Evolutionary conservation across 2,113 vertebrate species (phyloP), one percentile per base, ranked within the genome.

Genomic region (Pagrus major): DNA sequence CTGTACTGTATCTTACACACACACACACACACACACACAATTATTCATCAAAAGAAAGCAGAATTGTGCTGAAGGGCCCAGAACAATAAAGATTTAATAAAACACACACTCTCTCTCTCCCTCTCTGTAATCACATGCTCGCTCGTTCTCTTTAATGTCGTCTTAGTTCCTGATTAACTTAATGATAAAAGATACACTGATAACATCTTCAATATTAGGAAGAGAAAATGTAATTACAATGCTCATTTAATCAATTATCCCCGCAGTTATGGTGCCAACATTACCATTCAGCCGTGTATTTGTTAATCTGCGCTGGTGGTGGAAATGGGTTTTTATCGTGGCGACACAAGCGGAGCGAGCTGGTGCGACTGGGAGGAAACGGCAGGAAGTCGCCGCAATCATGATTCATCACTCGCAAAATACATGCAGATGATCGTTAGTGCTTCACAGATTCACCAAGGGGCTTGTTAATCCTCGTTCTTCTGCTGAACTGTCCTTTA

Each of bases 231-330:
- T 90, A 86, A 86, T 88, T 86, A 88, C 81, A 72, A 82, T 66
- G 66, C 84, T 87, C 84, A 78, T 88, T 90, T 80, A 86, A 85
- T 86, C 81, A 86, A 86, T 88, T 86, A 88, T 83, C 76, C 46
- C 64, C 14, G 67, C 76, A 64, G 78, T 76, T 73, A 54, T 51
- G 71, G 55, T 0, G 76, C 23, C 14, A 79, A 55, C 85, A 52
- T 86, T 2, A 76, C 44, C 80, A 20, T 72, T 47, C 81, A 84
- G 81, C 77, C 81, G 64, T 74, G 80, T 3, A 20, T 76, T 56
- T 71, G 61, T 83, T 86, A 18, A 72, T 86, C 2, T 74, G 77
- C n/a, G n/a, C n/a, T 16, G 60, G n/a, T 25, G 64, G 21, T 52
- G 49, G 84, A 64, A 77, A 69, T 29, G 65, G 65, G 37, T 69